A percentile compares a stretch with the other conserved stretches of the same genome.
Conservation (phyloP, 2,888 invertebrate species). For the Acheta domesticus region DNA sequence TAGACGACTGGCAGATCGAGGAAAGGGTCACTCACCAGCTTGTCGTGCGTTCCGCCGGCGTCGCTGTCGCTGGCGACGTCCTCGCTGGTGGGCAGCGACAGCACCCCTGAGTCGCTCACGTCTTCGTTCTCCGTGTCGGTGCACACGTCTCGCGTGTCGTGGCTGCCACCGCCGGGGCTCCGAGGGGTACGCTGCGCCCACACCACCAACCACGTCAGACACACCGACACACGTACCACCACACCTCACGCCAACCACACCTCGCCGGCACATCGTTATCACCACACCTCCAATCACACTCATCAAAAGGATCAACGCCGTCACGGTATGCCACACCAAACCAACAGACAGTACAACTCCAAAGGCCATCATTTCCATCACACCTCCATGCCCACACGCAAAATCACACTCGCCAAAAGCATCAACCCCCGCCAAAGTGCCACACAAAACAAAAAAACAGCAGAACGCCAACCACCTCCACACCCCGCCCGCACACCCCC, state of each 20-base stretch:
- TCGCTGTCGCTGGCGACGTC: constrained; percentile 40
- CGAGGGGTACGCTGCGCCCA: background rate
- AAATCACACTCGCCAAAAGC: too few species aligned
- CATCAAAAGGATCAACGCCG: too few species aligned
- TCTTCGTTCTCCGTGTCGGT: constrained; percentile 41
- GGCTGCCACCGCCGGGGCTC: constrained; percentile 18
- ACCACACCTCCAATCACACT: too few species aligned
- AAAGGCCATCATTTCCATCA: too few species aligned
- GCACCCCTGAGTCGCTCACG: constrained; percentile 43
- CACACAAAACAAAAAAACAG: too few species aligned
- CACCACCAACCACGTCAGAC: background rate
- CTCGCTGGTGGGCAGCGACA: constrained; percentile 42
- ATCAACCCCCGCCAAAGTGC: too few species aligned
- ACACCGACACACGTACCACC: background rate
- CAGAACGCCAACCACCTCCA: too few species aligned
- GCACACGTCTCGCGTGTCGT: constrained; percentile 32
- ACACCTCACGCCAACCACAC: background rate
- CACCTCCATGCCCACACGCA: too few species aligned
- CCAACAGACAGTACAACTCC: too few species aligned
- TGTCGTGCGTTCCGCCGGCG: constrained; percentile 22
- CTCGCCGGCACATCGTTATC: background rate
- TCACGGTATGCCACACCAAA: too few species aligned
- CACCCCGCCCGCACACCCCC: too few species aligned
- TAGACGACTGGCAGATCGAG: background rate
- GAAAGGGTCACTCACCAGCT: background rate